Base-by-base conservation (phyloP, 2,797 vertebrate species). In the Miichthys miiuy region DNA sequence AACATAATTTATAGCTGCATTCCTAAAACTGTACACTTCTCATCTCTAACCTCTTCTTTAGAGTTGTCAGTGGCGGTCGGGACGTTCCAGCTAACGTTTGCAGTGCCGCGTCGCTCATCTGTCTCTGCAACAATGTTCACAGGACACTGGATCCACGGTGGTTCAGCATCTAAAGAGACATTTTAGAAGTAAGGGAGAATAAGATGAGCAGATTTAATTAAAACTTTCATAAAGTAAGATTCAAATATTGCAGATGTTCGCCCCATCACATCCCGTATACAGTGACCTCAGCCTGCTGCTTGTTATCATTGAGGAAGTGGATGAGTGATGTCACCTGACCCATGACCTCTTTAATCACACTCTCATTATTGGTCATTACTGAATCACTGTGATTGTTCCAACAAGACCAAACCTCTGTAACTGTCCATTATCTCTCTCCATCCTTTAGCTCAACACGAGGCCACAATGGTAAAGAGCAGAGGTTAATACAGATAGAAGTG, bases 141-240 rank as follows among this genome's bases (percentile, higher is more conserved):
- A 18, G 98, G 98, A 76, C 98, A 99, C 73, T n/a, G 94, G 77
- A 99, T 97, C 87, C 60, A 82, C 9, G 98, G 98, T 0, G 96
- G 92, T 83, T 98, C 96, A 30, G 94, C 77, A 82, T 99, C 98
- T 99, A 86, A 56, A 51, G 63, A 71, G 23, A 77, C 1, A 65
- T 38, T 69, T 58, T 12, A 67, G 48, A 14, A 48, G 38, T 47
- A 44, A 63, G 27, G 67, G n/a, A n/a, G 14, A 58, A 47, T 41
- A 41, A 42, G 27, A 61, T 12, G 27, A 68, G 12, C 4, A 20
- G 51, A 73, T 81, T 6, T 2, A 66, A 79, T 75, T 1, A 63
- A 3, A 51, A 16, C 47, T 65, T 11, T 61, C 5, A 76, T 48
- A 46, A 5, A 60, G 52, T 54, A 3, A 51, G 55, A 72, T 44